These are phyloP conservation scores for Neostethus bicornis DNA, from an alignment of 2,797 vertebrate genomes.

Conservation along the genomic window DNA sequence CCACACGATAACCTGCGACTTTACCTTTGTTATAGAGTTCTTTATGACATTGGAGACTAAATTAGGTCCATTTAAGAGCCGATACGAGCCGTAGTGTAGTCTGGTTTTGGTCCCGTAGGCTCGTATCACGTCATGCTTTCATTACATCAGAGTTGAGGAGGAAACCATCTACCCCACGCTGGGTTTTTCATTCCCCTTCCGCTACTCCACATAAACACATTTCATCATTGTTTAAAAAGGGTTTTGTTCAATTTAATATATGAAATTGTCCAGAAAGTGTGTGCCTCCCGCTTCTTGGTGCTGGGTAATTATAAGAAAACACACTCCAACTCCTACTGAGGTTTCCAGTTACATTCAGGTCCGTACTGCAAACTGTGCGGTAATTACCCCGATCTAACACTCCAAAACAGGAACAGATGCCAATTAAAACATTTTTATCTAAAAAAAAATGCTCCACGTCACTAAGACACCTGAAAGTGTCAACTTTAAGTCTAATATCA, in stretches of 20 bases:
- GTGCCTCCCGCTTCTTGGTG: conserved; percentile 54
- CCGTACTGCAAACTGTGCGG: conserved; percentile 56
- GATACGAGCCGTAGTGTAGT: conserved; percentile 15
- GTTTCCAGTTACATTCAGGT: conserved; percentile 62
- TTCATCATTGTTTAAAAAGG: conserved; percentile 67
- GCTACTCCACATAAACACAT: conserved; percentile 68
- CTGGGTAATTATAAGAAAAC: conserved; percentile 72
- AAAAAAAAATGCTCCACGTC: too few relatives aligned
- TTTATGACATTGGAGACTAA: too few relatives aligned
- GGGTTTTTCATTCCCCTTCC: conserved; percentile 19
- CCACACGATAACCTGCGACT: too few relatives aligned
- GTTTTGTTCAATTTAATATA: conserved; percentile 74
- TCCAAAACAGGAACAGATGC: conserved; percentile 62
- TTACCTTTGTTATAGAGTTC: too few relatives aligned
- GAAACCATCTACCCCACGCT: conserved; percentile 45
- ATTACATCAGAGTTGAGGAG: conserved; percentile 51
- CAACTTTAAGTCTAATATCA: too few relatives aligned
- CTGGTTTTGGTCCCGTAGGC: conserved; percentile 25
- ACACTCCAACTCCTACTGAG: conserved; percentile 54
- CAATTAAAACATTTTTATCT: conserved; percentile 66
- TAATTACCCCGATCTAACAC: conserved; percentile 78
- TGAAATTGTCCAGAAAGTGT: conserved; percentile 81
- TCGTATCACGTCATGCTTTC: conserved; percentile 25
- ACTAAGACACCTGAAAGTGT: too few relatives aligned
- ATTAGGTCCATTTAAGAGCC: neutral